Base-by-base conservation (phyloP, 1,140 invertebrate genomes). In the Solen grandis region DNA sequence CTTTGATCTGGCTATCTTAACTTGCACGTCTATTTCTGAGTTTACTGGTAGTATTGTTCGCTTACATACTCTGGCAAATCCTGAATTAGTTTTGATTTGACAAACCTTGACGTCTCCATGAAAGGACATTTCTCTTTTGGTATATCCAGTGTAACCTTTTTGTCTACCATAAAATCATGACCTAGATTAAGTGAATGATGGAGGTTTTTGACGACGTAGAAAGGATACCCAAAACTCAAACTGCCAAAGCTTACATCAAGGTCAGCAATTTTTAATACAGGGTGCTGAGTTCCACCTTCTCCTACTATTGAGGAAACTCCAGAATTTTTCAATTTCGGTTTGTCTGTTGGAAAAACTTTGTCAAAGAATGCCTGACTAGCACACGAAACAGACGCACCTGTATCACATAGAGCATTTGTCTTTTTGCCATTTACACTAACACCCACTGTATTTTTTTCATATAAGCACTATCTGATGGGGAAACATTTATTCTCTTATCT, bases 351-450 rank as follows among this genome's bases (percentile, higher is more conserved):
- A 33, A 46, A 50, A 41, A 57, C 31, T 62, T 46, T 31, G 8
- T 66, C 27, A 29, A 66, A 77, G 55, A 55, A 65, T 29, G 2
- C 22, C 25, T 62, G 8, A 63, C 72, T 35, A 14, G 66, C 27
- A n/a, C 59, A 66, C 19, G 57, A 66, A 5, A 77, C 31, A 5
- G 60, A 31, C 3, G 74, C 59, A 8, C 74, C 74, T 5, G 74
- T 77, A 52, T 77, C 74, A 54, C 50, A 50, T 27, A 77, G 38
- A 22, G 74, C 74, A 66, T 14, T 66, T 10, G 46, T 36, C 25
- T 63, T 13, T 36, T 36, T 63, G 22, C 60, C 60, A 63, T 63
- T 63, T 5, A 63, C 33, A 36, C 5, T 14, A n/a, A 63, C 60
- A 63, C 5, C 13, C 14, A 63, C 60, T 5, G 60, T 63, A n/a